Evolutionary conservation across 2,888 invertebrate species (phyloP), one percentile per base, ranked within the genome.

Genomic region (Rutpela maculata): DNA sequence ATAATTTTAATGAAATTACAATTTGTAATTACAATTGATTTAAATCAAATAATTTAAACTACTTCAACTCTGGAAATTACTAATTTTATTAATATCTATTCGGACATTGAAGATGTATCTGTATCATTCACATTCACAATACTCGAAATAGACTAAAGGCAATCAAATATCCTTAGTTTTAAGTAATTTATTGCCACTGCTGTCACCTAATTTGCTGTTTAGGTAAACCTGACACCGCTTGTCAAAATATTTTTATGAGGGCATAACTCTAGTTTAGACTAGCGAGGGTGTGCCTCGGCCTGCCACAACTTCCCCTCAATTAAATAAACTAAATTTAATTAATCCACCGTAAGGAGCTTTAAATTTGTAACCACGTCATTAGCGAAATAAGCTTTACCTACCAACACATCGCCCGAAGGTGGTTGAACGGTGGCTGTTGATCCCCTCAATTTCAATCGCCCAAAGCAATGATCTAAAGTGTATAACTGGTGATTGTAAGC

Each of bases 401-500:
- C 76, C 68, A 66, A 62, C 67, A 68, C 66, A 65, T 66, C 65
- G 73, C 73, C 73, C 65, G 73, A 55, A 73, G 73, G 73, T 73
- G 66, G 74, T 68, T 74, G 67, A 74, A 67, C 74, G 74, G 74
- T 68, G 74, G 74, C 35, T 68, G 75, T 69, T 75, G 75, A 75
- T 75, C 77, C 79, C 75, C 78, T 77, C 78, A 74, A 75, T 81
- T 79, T 77, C 80, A 63, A 81, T 83, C 80, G 82, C 85, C 81
- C 76, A 81, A 84, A 81, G 85, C 86, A 81, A 84, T 84, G 83
- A 85, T 84, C 84, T 84, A 84, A 85, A 87, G 85, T 86, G 85
- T 86, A 83, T 84, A 85, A 85, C 84, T 84, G 78, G 80, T 79
- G 85, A 85, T 86, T 86, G 84, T 85, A 84, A 85, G 83, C 85